Evolutionary conservation across 2,113 vertebrate species (phyloP).

Genomic region (Catharus bicknelli): DNA sequence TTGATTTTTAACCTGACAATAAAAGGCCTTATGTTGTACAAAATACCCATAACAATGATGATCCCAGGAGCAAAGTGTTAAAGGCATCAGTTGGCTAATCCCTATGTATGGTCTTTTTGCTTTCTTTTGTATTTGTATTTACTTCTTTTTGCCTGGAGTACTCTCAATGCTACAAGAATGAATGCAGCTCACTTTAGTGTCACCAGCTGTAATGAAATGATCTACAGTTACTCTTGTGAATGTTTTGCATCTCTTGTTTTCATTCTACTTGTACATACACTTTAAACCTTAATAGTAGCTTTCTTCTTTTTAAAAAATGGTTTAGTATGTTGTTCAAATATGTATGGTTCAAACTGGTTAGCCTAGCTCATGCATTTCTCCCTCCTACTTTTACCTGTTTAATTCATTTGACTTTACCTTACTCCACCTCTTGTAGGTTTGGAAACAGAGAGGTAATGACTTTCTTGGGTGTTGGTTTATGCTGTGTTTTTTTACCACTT

Average conservation of each 20-base stretch:
- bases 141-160: not conserved
- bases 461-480: not conserved
- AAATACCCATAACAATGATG: not conserved
- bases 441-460: not conserved
- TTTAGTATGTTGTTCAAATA: not conserved
- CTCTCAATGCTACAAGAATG: not conserved
- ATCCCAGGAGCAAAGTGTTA: not conserved
- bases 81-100: not conserved
- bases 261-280: not conserved
- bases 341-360: not conserved
- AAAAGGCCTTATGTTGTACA: not conserved
- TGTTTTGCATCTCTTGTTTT: not conserved
- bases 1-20: slow-evolving; percentile 12
- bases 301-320: not conserved
- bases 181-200: not conserved
- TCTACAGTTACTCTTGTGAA: not conserved
- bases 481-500: not conserved
- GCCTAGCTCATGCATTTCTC: not conserved
- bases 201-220: not conserved
- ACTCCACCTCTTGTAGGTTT: not conserved
- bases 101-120: not conserved
- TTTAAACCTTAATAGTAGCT: not conserved
- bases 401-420: slow-evolving; percentile 1
- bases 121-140: not conserved
- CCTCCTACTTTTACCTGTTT: not conserved